Conservation (phyloP, 2,797 vertebrate species). For the Trematomus bernacchii region DNA sequence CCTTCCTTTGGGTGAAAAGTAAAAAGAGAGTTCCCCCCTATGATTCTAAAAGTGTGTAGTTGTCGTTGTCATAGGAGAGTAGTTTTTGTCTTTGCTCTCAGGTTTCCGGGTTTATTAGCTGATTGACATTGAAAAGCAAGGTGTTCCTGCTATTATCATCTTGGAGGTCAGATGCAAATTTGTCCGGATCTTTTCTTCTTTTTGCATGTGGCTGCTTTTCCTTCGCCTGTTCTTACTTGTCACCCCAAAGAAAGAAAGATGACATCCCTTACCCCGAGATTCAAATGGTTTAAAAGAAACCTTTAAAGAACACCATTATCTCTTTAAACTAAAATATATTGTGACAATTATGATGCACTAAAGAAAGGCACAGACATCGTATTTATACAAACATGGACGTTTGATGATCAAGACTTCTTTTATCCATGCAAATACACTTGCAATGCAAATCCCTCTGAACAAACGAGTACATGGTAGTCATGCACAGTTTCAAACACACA, state of each 20-base stretch:
- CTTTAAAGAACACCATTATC: not conserved
- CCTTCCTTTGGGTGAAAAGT: not conserved
- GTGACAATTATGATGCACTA: constrained; percentile 6
- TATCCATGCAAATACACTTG: constrained; percentile 49
- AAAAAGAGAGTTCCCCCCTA: not conserved
- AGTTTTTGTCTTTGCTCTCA: not conserved
- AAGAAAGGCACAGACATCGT: not conserved
- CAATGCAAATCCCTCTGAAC: constrained; percentile 58
- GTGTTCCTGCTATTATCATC: constrained; percentile 3
- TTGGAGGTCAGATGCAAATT: constrained; percentile 66
- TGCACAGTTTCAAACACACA: not conserved
- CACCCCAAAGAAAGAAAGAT: not conserved
- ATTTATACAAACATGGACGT: not conserved
- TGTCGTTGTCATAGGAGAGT: not conserved
- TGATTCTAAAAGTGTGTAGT: not conserved
- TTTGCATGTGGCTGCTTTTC: constrained; percentile 60
- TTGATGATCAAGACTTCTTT: constrained; percentile 6
- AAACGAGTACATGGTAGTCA: constrained; percentile 42
- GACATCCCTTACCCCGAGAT: not conserved
- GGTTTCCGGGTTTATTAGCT: constrained; percentile 12
- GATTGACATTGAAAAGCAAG: constrained; percentile 2
- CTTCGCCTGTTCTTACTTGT: not conserved
- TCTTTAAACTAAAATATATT: not conserved
- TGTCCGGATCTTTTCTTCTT: constrained; percentile 36
- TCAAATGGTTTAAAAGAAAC: not conserved